Percentiles rank a stretch among this genome's conserved stretches.
Conservation (phyloP, 2,797 vertebrate species). For the Microchirus variegatus region DNA sequence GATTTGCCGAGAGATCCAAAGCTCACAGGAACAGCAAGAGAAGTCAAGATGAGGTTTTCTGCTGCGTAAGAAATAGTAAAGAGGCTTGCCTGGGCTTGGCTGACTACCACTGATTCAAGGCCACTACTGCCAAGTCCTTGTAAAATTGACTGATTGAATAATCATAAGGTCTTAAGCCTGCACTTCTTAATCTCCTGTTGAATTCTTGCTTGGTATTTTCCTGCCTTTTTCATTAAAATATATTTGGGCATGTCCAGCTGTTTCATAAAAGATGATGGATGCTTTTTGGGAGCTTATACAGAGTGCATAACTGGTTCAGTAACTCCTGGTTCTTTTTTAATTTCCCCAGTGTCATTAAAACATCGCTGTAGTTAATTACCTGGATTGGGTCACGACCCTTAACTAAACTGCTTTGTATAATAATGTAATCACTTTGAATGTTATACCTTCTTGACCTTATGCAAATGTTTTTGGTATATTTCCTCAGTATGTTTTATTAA, state of each 20-base stretch:
- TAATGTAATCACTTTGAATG: background rate
- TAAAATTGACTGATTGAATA: conserved; percentile 13
- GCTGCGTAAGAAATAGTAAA: conserved; percentile 8
- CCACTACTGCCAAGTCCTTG: background rate
- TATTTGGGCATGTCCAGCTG: background rate
- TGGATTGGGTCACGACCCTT: conserved; percentile 7
- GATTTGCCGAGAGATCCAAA: background rate
- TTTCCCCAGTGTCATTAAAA: conserved; percentile 24
- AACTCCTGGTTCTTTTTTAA: conserved; percentile 12
- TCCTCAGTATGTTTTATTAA: conserved; percentile 16
- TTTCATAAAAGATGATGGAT: conserved; percentile 15
- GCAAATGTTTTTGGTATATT: conserved; percentile 19
- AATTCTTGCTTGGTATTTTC: conserved; percentile 7
- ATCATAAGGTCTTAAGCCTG: background rate
- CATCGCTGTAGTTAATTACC: conserved; percentile 28
- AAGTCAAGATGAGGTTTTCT: conserved; percentile 6
- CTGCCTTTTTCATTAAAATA: conserved; percentile 8
- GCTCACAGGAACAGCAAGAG: background rate
- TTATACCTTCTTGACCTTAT: conserved; percentile 2
- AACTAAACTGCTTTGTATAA: conserved; percentile 8
- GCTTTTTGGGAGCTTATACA: conserved; percentile 18
- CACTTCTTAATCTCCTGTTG: background rate
- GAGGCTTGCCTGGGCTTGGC: conserved; percentile 1
- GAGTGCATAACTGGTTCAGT: conserved; percentile 13
- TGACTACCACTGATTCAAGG: background rate